Evolutionary conservation across 2,797 vertebrate species (phyloP).

Genomic region (Enteromius anoplus): DNA sequence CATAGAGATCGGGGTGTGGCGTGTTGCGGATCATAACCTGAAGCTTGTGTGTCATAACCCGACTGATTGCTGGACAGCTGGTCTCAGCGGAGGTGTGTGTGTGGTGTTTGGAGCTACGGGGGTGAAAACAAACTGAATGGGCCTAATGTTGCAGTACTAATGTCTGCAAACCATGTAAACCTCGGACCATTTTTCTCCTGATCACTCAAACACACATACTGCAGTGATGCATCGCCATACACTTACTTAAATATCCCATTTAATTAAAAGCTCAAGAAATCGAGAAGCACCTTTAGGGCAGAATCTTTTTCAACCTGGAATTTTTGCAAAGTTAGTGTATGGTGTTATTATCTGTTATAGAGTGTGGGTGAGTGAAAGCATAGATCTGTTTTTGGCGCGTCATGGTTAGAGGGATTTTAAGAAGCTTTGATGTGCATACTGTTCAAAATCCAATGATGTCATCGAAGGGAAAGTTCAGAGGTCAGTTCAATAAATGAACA

Average conservation of each 20-base stretch:
- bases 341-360: not conserved
- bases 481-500: constrained; percentile 42
- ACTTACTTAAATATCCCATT: constrained; percentile 4
- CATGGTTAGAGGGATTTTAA: constrained; percentile 5
- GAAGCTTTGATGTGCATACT: constrained; percentile 10
- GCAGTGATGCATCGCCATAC: not conserved
- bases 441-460: constrained; percentile 10
- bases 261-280: not conserved
- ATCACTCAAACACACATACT: not conserved
- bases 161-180: constrained; percentile 35
- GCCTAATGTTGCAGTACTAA: constrained; percentile 43
- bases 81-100: constrained; percentile 2
- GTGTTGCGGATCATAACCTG: constrained; percentile 24
- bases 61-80: constrained; percentile 18
- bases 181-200: constrained; percentile 18
- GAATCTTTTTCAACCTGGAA: not conserved
- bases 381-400: not conserved
- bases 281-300: not conserved
- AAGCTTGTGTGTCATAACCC: not conserved
- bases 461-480: constrained; percentile 21
- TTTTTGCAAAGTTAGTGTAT: not conserved
- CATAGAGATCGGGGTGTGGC: constrained; percentile 17
- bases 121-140: constrained; percentile 13
- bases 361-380: not conserved
- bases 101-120: not conserved